Evolutionary conservation across 1,140 invertebrate species (phyloP).

Genomic region (Homarus americanus): DNA sequence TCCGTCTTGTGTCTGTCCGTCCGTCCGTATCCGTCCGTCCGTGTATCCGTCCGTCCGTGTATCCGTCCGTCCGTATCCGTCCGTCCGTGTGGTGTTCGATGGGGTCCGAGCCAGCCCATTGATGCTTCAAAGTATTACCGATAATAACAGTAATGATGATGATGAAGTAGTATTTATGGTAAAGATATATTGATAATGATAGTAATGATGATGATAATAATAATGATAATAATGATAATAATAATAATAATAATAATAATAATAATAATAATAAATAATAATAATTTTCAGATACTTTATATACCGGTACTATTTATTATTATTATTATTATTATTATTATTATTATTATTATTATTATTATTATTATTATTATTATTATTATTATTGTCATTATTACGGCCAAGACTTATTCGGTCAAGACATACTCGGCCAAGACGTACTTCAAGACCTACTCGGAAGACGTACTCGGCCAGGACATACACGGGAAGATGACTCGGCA

Average conservation of each 20-base stretch:
- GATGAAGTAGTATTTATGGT: no score
- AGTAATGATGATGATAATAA: not conserved
- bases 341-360: not conserved
- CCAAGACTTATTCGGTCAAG: no score
- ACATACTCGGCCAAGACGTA: no score
- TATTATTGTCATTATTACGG: not conserved
- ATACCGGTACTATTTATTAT: not conserved
- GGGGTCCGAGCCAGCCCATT: not conserved
- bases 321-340: not conserved
- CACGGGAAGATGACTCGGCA: no score
- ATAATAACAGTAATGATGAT: not conserved
- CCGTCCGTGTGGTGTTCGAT: no score
- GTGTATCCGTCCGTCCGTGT: no score
- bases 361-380: not conserved
- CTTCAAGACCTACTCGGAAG: no score
- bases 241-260: conserved; percentile 9
- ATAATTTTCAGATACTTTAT: not conserved
- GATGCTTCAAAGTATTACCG: not conserved
- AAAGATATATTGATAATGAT: conserved; percentile 1
- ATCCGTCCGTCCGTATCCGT: no score
- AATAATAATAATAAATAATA: not conserved
- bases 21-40: no score
- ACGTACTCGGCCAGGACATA: no score
- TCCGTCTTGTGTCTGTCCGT: no score
- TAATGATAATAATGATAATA: conserved; percentile 6